Conservation (phyloP, 1,140 invertebrate genomes). For the Drosophila parvula region DNA sequence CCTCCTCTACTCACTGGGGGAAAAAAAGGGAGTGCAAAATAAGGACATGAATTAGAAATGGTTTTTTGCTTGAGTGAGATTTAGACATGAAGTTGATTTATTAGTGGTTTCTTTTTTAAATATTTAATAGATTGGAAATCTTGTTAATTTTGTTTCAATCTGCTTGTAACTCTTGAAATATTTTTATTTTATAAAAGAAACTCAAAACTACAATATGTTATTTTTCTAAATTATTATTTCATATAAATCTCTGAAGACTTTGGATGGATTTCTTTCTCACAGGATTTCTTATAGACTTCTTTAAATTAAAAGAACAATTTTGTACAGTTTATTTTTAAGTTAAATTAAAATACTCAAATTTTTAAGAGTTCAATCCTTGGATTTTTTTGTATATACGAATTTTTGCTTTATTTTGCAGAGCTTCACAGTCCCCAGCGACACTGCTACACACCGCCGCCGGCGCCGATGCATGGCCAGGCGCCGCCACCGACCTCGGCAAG, state of each 20-base stretch:
- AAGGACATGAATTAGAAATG: not conserved
- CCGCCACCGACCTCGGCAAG: slow-evolving; percentile 17
- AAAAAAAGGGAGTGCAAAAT: not conserved
- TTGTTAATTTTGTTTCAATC: not conserved
- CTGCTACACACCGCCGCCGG: slow-evolving; percentile 53
- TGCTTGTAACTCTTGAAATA: too few relatives aligned
- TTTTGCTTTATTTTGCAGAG: slow-evolving; percentile 30
- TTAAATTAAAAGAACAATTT: too few relatives aligned
- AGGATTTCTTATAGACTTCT: too few relatives aligned
- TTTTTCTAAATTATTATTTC: too few relatives aligned
- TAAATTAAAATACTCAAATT: not conserved
- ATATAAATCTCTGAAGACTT: too few relatives aligned
- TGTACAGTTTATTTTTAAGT: too few relatives aligned
- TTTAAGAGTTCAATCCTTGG: not conserved
- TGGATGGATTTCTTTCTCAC: too few relatives aligned
- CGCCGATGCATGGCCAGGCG: slow-evolving; percentile 28
- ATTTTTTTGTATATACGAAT: not conserved
- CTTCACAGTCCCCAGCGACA: slow-evolving; percentile 65
- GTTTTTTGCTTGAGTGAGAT: not conserved
- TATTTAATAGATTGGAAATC: not conserved
- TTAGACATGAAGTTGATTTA: too few relatives aligned
- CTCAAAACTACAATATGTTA: too few relatives aligned
- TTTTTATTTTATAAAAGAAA: too few relatives aligned
- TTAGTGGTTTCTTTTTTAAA: not conserved
- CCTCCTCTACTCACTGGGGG: slow-evolving; percentile 4